Evolutionary conservation across 2,888 invertebrate species (phyloP), one percentile per base, ranked within the genome.

Genomic region (Apodemia duryi): DNA sequence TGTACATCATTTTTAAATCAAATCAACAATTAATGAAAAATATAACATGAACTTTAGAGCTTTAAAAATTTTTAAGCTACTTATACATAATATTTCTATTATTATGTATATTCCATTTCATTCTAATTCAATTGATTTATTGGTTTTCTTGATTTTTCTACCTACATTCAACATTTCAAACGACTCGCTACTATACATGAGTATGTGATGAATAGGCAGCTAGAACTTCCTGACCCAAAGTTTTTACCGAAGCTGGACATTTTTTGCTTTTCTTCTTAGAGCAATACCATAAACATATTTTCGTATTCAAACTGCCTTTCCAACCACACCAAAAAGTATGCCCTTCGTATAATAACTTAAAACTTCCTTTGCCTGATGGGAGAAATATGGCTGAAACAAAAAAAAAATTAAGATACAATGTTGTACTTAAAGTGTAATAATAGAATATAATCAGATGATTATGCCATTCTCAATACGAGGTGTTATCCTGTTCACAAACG

Each of bases 241-340:
- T 78, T 46, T 70, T 67, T 0, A 79, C 69, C 0, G 72, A 69
- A 1, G 73, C 74, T 0, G 70, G 72, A 57, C 78, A 77, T 11
- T 72, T 70, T 29, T 57, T 73, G 41, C 75, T 75, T 32, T 75
- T 74, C 64, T 72, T 77, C 70, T 77, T 77, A 1, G 79, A 79
- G 57, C 78, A 79, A 64, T 79, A 78, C 79, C 79, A 79, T 1
- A 72, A 66, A 43, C 74, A 73, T 6, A 64, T 65, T 13, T 66
- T 68, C 0, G 67, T 63, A 10, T 64, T 61, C 35, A 68, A 51
- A 29, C 69, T 63, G 35, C 64, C 61, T 21, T 68, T 66, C 28
- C 65, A 73, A 29, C 71, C 69, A 11, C 75, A 74, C 75, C 76
- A 77, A 46, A 70, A 77, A 0, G 76, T 73, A 63, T 70, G 62